phyloP scores from a whole-genome alignment of 2,113 vertebrate species.

The Clupea harengus region DNA sequence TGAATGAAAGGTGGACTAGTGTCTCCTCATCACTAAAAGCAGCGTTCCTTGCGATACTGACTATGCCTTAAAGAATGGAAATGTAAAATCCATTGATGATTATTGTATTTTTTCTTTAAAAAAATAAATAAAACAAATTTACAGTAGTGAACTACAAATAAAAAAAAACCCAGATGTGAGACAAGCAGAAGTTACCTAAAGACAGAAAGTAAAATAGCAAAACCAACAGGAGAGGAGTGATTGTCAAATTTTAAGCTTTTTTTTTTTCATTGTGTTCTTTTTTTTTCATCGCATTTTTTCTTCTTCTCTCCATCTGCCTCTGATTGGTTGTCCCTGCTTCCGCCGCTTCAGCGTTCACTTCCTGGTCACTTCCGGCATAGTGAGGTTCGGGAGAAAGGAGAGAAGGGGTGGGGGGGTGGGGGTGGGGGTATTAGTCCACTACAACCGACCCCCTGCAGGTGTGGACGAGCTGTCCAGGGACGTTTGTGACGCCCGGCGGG shows the following conservation, averaged over 20 bases:
- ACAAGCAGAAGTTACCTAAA: conserved; percentile 65
- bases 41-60: conserved; percentile 4
- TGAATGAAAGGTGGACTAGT: conserved; percentile 31
- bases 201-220: conserved; percentile 59
- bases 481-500: conserved; percentile 92
- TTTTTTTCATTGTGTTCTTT: conserved; percentile 47
- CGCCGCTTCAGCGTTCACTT: conserved; percentile 36
- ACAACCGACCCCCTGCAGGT: conserved; percentile 88
- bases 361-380: conserved; percentile 28
- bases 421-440: conserved; percentile 68
- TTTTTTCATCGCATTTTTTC: conserved; percentile 64
- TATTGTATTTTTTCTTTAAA: background rate
- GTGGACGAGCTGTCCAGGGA: conserved; percentile 95
- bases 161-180: background rate
- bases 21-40: background rate
- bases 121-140: background rate
- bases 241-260: conserved; percentile 96
- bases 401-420: background rate
- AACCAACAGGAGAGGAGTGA: conserved; percentile 78
- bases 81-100: conserved; percentile 56
- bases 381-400: background rate
- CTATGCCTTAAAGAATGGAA: conserved; percentile 39
- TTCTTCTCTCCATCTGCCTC: conserved; percentile 64
- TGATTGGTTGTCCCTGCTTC: conserved; percentile 73
- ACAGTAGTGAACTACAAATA: conserved; percentile 8